A percentile compares a stretch with the other conserved stretches of the same genome.
Evolutionary conservation across 2,888 invertebrate species (phyloP).

Genomic region (Spialia ferax): DNA sequence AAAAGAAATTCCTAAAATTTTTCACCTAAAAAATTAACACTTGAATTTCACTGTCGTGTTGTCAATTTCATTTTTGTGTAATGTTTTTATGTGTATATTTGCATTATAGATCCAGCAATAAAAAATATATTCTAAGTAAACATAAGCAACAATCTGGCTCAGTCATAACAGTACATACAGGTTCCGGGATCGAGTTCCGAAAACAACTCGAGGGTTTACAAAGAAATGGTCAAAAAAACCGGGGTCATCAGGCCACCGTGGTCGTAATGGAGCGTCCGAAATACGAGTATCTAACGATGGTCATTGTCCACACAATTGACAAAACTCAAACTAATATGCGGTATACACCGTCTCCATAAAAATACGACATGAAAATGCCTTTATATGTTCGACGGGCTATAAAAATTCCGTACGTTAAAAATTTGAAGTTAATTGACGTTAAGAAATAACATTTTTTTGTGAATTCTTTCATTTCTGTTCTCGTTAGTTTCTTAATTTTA

Average conservation of each 20-base stretch:
- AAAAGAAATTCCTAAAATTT: too few relatives aligned
- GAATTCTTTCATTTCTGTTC: background rate
- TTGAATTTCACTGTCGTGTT: too few relatives aligned
- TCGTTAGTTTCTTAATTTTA: background rate
- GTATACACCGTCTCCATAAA: background rate
- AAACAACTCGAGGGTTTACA: constrained; percentile 46
- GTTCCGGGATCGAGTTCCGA: constrained; percentile 41
- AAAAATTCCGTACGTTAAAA: background rate
- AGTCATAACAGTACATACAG: constrained; percentile 30
- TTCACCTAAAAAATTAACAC: too few relatives aligned
- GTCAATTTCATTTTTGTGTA: too few relatives aligned
- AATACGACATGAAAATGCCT: background rate
- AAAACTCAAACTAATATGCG: constrained; percentile 41
- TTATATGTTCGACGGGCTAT: background rate
- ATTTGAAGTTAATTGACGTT: background rate
- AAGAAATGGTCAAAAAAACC: constrained; percentile 53
- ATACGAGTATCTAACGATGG: constrained; percentile 69
- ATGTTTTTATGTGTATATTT: background rate
- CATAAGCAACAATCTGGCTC: constrained; percentile 8
- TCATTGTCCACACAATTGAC: constrained; percentile 62
- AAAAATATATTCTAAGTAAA: constrained; percentile 17
- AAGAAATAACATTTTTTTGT: background rate
- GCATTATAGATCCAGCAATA: background rate
- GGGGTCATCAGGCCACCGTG: constrained; percentile 59
- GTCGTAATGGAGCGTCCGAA: constrained; percentile 42